Evolutionary conservation across 2,888 invertebrate species (phyloP), one percentile per base, ranked within the genome.

Genomic region (Metellina segmentata): DNA sequence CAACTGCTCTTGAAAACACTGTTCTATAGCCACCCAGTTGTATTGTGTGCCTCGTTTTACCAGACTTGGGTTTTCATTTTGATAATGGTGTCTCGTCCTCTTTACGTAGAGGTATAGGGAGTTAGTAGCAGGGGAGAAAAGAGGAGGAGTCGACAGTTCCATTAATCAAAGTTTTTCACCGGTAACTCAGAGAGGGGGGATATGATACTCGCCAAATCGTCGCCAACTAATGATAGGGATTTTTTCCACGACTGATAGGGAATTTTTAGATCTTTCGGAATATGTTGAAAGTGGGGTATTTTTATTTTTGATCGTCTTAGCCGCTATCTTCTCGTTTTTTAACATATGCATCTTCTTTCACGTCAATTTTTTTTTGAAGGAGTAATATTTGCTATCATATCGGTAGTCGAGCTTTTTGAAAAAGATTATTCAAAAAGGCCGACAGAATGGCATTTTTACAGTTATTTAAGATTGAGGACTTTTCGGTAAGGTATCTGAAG

Each of bases 211-310:
- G 61, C 61, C 61, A 61, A 61, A 61, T 61, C 61, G 61, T 61
- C 61, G 61, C 61, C 61, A 61, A 61, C 61, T 61, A 61, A 61
- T 61, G 61, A 61, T 61, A 61, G 61, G 61, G 61, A 61, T 61
- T 61, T 61, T 61, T 61, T 8, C 11, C 16, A 0, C 61, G 61
- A 16, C 7, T 16, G 61, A 61, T 61, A 61, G 61, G 61, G 61
- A 61, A 34, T 61, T 61, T 16, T 16, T 16, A 16, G 61, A 11
- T 61, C 61, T 11, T 61, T 61, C 61, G 61, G 61, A 11, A 61
- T 11, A 61, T 16, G 61, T 7, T 7, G 61, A 61, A 61, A 61
- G 61, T 7, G 61, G 11, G 61, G 11, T 61, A 16, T 61, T 61
- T 16, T 61, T 61, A 61, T 61, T 61, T 61, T 11, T 5, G 16